Evolutionary conservation across 2,797 vertebrate genomes (phyloP), one percentile per base, ranked within the genome.

Genomic region (Rhabdophis nuchalis): DNA sequence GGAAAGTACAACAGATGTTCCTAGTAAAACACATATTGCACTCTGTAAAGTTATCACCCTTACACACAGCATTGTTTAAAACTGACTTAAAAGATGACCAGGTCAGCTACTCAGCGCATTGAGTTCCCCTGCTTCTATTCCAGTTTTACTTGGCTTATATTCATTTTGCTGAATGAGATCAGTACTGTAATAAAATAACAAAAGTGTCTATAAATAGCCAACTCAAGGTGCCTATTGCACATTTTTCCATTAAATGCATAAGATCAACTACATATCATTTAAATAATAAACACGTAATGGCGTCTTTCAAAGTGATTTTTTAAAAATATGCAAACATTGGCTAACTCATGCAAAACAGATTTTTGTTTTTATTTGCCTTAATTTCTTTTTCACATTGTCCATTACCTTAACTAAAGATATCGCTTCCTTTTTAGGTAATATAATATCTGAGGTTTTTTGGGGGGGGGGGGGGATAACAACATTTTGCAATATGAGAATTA

Each of bases 1-100:
- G 95, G 95, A 97, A 96, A 96, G 94, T 4, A 61, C 93, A 96
- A 95, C 97, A 97, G 97, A 97, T 97, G 97, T 97, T 96, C 93
- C 96, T 95, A 95, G 96, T 97, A 96, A 97, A 96, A 96, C 93
- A 93, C 92, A 90, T 96, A 94, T 96, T 85, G 95, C 93, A 95
- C 95, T 96, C 87, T 86, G 68, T 90, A 90, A 96, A 96, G 94
- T 93, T 93, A 96, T 91, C 93, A 93, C 95, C 94, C 92, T 94
- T 94, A 86, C 23, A 93, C 91, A 96, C 86, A 92, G 0, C 96
- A 91, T 94, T 94, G 91, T 95, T 91, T 93, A 95, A 95, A 96
- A 94, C 36, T 52, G 89, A 90, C 92, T 93, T 87, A 92, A 64
- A 96, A 95, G 90, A 89, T 0, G 0, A 20, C 72, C 89, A 94